phyloP scores from a whole-genome alignment of 2,888 invertebrate species.

The Ormyrus thymus region DNA sequence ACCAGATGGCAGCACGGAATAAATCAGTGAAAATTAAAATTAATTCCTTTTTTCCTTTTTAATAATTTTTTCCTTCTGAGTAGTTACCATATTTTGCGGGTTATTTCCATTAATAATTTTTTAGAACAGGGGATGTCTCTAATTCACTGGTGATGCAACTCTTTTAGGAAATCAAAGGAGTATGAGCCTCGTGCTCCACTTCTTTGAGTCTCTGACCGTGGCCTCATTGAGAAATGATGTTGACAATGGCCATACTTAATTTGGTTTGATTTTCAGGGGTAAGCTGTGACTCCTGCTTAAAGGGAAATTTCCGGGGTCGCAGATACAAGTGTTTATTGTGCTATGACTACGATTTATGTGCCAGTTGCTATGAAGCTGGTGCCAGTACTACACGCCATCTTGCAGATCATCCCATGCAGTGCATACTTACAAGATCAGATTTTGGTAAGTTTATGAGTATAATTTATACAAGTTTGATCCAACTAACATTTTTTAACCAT shows the following conservation, averaged over 20 bases:
- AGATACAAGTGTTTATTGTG: constrained; percentile 99
- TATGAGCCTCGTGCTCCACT: constrained; percentile 36
- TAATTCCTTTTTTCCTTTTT: constrained; percentile 20
- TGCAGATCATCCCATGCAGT: constrained; percentile 99
- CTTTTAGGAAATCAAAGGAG: background rate
- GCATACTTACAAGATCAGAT: constrained; percentile 96
- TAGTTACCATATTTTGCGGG: too few relatives aligned
- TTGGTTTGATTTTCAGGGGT: constrained; percentile 82
- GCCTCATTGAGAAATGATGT: constrained; percentile 39
- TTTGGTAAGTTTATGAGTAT: constrained; percentile 81
- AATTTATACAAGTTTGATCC: background rate
- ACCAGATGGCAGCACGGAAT: constrained; percentile 72
- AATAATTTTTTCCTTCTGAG: too few relatives aligned
- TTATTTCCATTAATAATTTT: too few relatives aligned
- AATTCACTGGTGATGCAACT: background rate
- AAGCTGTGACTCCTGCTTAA: constrained; percentile 99
- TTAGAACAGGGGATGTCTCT: too few relatives aligned
- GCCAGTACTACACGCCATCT: constrained; percentile 94
- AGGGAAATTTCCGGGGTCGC: constrained; percentile 97
- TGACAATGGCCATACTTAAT: background rate
- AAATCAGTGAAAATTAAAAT: constrained; percentile 50
- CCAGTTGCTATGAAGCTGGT: constrained; percentile 95
- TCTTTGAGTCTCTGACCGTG: constrained; percentile 49
- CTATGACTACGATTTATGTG: constrained; percentile 99
- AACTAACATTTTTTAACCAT: background rate